Percentiles rank a stretch among this genome's conserved stretches.
Evolutionary conservation across 1,140 invertebrate genomes (phyloP).

Genomic region (Drosophila albomicans): DNA sequence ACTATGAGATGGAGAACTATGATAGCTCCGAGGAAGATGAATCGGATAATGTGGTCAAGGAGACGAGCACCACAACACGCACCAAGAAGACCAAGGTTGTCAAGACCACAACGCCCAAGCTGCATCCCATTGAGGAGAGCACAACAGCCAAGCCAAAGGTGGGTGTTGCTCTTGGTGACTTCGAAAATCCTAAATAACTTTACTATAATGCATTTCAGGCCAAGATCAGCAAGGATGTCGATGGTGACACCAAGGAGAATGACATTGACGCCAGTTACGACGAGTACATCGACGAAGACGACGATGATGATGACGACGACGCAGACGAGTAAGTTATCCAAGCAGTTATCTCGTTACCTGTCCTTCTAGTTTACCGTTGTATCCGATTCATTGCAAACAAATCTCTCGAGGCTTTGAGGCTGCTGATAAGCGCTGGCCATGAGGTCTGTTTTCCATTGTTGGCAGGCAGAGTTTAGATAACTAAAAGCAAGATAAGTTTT

Average conservation of each 20-base stretch:
- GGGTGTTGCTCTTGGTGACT: neutral
- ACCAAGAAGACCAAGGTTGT: slow-evolving; percentile 55
- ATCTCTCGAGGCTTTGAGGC: neutral
- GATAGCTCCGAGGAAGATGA: slow-evolving; percentile 28
- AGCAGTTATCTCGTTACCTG: neutral
- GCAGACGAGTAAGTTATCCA: slow-evolving; percentile 47
- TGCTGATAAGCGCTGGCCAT: slow-evolving; percentile 7
- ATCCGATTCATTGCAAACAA: slow-evolving; percentile 1
- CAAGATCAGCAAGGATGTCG: slow-evolving; percentile 46
- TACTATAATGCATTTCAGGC: slow-evolving; percentile 9
- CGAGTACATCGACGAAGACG: slow-evolving; percentile 63
- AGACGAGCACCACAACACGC: slow-evolving; percentile 42
- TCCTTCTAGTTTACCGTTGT: neutral
- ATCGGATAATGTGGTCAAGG: slow-evolving; percentile 54
- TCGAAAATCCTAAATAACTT: neutral
- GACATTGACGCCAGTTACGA: slow-evolving; percentile 67
- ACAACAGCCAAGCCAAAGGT: slow-evolving; percentile 58
- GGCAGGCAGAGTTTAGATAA: no score
- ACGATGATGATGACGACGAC: slow-evolving; percentile 62
- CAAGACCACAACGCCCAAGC: slow-evolving; percentile 53
- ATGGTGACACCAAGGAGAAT: slow-evolving; percentile 50
- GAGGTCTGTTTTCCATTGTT: no score
- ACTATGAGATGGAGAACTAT: slow-evolving; percentile 55
- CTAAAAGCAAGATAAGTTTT: neutral
- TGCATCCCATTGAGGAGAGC: slow-evolving; percentile 65